Evolutionary conservation across 2,113 vertebrate species (phyloP).

Genomic region (Hiodon alosoides): DNA sequence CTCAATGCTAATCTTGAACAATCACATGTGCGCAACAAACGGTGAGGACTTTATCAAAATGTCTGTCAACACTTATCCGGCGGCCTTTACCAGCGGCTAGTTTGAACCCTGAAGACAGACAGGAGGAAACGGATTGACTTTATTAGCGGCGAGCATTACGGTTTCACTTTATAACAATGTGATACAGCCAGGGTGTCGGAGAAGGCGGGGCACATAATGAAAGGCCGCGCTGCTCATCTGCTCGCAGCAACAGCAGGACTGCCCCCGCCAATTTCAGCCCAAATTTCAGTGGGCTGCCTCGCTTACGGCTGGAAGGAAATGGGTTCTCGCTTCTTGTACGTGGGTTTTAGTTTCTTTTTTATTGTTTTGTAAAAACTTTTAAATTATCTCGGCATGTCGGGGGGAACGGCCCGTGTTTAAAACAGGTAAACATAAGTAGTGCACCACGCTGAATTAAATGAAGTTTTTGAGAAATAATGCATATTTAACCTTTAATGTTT

Average conservation of each 20-base stretch:
- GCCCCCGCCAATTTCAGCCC: neutral
- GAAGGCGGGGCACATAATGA: neutral
- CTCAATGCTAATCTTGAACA: too few relatives aligned
- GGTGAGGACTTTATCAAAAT: constrained; percentile 13
- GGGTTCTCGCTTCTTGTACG: too few relatives aligned
- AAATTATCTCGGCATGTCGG: too few relatives aligned
- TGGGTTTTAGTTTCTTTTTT: too few relatives aligned
- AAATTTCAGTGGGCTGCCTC: neutral
- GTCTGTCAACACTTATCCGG: constrained; percentile 2
- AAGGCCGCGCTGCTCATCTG: neutral
- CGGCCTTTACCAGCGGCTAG: constrained; percentile 3
- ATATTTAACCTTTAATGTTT: too few relatives aligned
- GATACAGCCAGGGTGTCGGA: neutral
- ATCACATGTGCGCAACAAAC: constrained; percentile 4
- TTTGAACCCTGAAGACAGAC: neutral
- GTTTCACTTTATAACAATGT: neutral
- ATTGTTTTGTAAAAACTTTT: too few relatives aligned
- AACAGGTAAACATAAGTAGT: too few relatives aligned
- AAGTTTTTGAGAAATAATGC: too few relatives aligned
- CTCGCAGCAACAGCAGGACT: neutral
- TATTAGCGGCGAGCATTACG: too few relatives aligned
- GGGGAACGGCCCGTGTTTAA: too few relatives aligned
- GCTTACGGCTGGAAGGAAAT: too few relatives aligned
- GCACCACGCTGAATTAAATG: too few relatives aligned
- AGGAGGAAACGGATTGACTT: neutral